Base-by-base conservation (phyloP, 2,113 vertebrate species). In the Turnix velox region DNA sequence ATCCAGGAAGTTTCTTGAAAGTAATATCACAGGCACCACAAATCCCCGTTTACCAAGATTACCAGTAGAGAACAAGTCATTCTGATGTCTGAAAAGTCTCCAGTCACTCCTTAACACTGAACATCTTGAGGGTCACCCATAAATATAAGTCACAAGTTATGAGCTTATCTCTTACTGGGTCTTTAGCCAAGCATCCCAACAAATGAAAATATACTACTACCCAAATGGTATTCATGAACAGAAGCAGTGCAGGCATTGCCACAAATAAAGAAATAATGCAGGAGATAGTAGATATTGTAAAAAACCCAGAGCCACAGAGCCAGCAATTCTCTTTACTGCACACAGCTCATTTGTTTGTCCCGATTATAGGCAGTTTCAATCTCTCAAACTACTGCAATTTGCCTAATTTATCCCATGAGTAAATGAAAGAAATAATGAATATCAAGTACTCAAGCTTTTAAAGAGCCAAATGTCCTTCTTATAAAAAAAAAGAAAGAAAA, bases 1-100 rank as follows among this genome's bases (percentile, higher is more conserved):
- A 2, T 37, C 79, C 4, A 0, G 7, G 17, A n/a, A 37, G 39
- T n/a, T 1, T 0, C 19, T 18, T 6, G 30, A 24, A 72, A 87
- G 18, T 10, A 74, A 81, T 58, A 31, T 46, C 16, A 12, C 17
- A 81, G 31, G 10, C 42, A 14, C 6, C 45, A 51, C 37, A n/a
- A 58, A 22, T 16, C 39, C 11, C 61, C n/a, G 46, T 37, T 52
- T 52, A 27, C 28, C 6, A n/a, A 35, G 15, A 27, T 62, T 74
- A 52, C 42, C 3, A 0, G 33, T 40, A 45, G 7, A 8, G 10
- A 86, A 42, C 0, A 5, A 62, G 15, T 19, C 11, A 52, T 86
- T 86, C 19, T 27, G 14, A 45, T 24, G 14, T 12, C 42, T 59
- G 8, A 39, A 52, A 52, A 79, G 14, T 7, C 42, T 61, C 73